phyloP scores from a whole-genome alignment of 2,888 invertebrate species.

The Acronicta alni region DNA sequence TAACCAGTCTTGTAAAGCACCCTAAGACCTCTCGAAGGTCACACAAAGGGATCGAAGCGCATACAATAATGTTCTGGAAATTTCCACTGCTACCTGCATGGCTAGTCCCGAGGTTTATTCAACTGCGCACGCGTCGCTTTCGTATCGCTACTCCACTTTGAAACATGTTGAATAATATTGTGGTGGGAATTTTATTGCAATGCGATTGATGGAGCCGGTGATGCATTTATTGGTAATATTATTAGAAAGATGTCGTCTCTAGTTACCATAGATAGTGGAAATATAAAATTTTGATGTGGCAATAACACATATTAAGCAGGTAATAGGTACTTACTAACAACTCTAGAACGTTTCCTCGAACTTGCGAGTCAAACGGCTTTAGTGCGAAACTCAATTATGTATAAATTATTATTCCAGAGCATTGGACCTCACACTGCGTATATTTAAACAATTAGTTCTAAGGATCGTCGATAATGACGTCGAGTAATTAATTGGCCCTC shows the following conservation, averaged over 20 bases:
- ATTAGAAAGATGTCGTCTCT: not conserved
- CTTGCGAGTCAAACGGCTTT: too few species aligned
- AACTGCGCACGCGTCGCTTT: conserved; percentile 19
- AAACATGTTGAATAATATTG: conserved; percentile 21
- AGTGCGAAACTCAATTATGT: too few species aligned
- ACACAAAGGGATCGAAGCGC: conserved; percentile 27
- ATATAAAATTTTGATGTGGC: too few species aligned
- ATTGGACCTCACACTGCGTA: not conserved
- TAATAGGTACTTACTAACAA: too few species aligned
- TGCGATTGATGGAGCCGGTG: not conserved
- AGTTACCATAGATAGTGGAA: too few species aligned
- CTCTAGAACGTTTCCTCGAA: too few species aligned
- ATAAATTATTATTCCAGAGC: too few species aligned
- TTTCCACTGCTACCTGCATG: conserved; percentile 48
- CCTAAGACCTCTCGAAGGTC: conserved; percentile 5
- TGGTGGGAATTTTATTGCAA: conserved; percentile 11
- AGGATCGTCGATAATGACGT: not conserved
- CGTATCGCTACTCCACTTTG: conserved; percentile 20
- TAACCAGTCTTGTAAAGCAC: conserved; percentile 8
- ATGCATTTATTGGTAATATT: conserved; percentile 1
- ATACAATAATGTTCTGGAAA: conserved; percentile 43
- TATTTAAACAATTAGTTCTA: not conserved
- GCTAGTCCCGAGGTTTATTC: conserved; percentile 23
- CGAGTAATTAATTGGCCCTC: not conserved
- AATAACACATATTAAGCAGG: too few species aligned